Base-by-base conservation (phyloP, 2,113 vertebrate species). In the Sander lucioperca region DNA sequence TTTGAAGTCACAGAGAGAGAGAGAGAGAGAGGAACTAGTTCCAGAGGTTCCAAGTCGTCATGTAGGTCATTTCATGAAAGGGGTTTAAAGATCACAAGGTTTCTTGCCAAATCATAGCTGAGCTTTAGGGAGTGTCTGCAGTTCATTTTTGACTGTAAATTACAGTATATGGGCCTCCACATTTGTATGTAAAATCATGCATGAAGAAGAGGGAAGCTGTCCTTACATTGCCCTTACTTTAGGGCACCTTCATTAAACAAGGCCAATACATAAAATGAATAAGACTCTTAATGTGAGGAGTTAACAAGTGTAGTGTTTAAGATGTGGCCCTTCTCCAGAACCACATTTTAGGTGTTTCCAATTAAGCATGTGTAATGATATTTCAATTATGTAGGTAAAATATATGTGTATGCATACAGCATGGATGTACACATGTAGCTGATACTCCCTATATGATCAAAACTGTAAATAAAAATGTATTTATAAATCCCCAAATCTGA, bases 21-120 rank as follows among this genome's bases (percentile, higher is more conserved):
- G 57, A 51, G 56, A 63, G 57, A 51, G 61, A 43, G 45, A 72
- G 45, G 39, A 80, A 45, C 54, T 69, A 62, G 71, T 71, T 88
- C 57, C 77, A 84, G 45, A 75, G 63, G 74, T 82, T 80, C 18
- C 53, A 57, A 80, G 68, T 74, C 64, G 74, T 78, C 57, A 62
- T 79, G 61, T 79, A 86, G 81, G 88, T 79, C 79, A 90, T 89
- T 90, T 80, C 68, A 79, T 80, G 53, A 87, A 86, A 87, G 68
- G 56, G 74, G 62, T 81, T 89, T 88, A 68, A 71, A 89, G 58
- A 85, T 88, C 65, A 84, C 82, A 88, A 82, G 89, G 72, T 88
- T 80, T 88, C 75, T 57, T 58, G 18, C n/a, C 19, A 4, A 80
- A 63, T 87, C 73, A 73, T 48, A 36, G 27, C 51, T 62, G 54